Evolutionary conservation across 2,113 vertebrate genomes (phyloP).

Genomic region (Stictonetta naevosa): DNA sequence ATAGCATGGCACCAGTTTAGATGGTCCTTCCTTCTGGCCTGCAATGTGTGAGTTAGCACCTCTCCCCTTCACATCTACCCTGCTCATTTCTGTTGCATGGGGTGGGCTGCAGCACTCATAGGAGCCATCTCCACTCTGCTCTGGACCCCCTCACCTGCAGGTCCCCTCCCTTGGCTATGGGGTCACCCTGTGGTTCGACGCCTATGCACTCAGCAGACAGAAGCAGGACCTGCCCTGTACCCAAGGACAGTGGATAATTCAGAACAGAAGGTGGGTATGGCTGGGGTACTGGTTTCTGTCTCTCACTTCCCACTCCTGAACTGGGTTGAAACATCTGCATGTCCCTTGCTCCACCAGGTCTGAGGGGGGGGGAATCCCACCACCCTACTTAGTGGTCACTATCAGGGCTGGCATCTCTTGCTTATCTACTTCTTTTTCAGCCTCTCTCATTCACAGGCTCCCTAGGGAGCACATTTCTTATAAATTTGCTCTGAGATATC

Average conservation of each 20-base stretch:
- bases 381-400: no score
- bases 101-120: not conserved
- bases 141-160: slow-evolving; percentile 67
- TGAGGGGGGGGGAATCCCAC: not conserved
- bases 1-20: not conserved
- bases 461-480: not conserved
- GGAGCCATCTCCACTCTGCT: not conserved
- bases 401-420: not conserved
- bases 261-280: slow-evolving; percentile 85
- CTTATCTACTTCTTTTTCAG: not conserved
- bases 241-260: slow-evolving; percentile 91
- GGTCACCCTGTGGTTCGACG: slow-evolving; percentile 88
- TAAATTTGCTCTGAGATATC: not conserved
- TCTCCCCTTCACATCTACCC: not conserved
- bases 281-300: not conserved
- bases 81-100: accelerated
- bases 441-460: not conserved
- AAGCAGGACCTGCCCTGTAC: slow-evolving; percentile 82
- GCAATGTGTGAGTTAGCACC: not conserved
- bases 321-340: not conserved
- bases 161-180: slow-evolving; percentile 84
- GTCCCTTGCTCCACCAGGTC: not conserved
- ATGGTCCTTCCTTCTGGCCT: not conserved
- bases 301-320: not conserved
- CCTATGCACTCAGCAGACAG: slow-evolving; percentile 86